phyloP scores from a whole-genome alignment of 2,113 vertebrate genomes.

The Caracal caracal region DNA sequence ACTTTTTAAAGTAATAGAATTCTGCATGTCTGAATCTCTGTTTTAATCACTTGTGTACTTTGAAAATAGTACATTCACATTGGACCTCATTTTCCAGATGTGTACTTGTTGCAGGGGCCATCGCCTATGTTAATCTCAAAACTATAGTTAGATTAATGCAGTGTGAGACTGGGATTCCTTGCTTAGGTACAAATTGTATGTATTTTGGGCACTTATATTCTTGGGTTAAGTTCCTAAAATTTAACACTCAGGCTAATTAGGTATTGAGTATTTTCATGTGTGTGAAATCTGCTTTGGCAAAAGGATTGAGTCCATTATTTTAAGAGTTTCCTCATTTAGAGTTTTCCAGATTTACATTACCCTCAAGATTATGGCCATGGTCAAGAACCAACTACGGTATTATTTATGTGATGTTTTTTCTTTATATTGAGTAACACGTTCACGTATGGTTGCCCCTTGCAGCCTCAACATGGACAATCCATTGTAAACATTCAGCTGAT shows the following conservation, averaged over 20 bases:
- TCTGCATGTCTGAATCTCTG: neutral
- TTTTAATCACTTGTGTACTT: neutral
- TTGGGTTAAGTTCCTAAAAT: neutral
- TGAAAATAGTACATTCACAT: neutral
- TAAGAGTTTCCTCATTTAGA: neutral
- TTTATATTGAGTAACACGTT: neutral
- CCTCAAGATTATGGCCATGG: neutral
- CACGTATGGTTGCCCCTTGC: neutral
- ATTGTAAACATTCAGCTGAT: neutral
- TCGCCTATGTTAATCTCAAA: neutral
- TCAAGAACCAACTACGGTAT: neutral
- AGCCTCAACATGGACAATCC: neutral
- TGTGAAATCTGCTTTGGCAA: conserved; percentile 1
- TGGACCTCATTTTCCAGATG: conserved; percentile 23
- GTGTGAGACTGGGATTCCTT: neutral
- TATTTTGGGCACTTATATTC: neutral
- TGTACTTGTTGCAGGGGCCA: neutral
- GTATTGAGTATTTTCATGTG: neutral
- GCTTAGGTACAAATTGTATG: neutral
- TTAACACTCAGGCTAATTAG: neutral
- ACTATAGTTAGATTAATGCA: neutral
- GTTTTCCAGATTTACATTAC: conserved; percentile 26
- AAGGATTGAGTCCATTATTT: neutral
- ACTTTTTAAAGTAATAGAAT: conserved; percentile 15
- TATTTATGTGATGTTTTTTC: neutral